Base-by-base conservation (phyloP, 2,113 vertebrate species). In the Actenoides hombroni region DNA sequence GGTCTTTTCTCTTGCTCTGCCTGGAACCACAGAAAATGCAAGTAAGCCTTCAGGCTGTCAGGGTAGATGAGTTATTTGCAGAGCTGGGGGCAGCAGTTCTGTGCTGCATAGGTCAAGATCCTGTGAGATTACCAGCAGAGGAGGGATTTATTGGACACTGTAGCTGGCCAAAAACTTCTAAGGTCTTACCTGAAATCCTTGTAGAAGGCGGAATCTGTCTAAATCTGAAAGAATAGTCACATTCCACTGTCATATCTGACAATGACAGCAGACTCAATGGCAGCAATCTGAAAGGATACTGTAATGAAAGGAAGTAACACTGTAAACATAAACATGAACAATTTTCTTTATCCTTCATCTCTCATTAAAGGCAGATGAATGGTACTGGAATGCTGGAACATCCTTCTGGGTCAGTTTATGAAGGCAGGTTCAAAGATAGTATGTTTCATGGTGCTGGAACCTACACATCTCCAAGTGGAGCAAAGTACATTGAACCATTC, bases 381-480 rank as follows among this genome's bases (percentile, higher is more conserved):
- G 98, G 98, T 63, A 96, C 70, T 73, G 99, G 99, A 85, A 98
- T 91, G 86, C 94, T 99, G 46, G 97, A 97, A 33, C 97, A 98
- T 97, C 98, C 98, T 61, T 99, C 98, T 40, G 98, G 98, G 79
- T 98, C 98, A 10, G 79, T 96, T 42, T 99, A 98, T 94, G 97
- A 99, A 98, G 98, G 99, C 49, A 94, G 98, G 56, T 99, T 99
- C 95, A 98, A 98, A 94, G 97, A 98, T 94, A 98, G 98, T 93
- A 98, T 97, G 98, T 99, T 98, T 95, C 98, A 99, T 17, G 98
- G 98, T 81, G 71, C 46, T 33, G 98, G 98, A 65, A 98, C 95
- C 26, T 99, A 99, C 53, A 97, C 90, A 53, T 99, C 99, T 95
- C 97, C 98, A 20, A 98, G 97, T 67, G 98, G 98, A 74, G 97